Conservation (phyloP, 2,888 invertebrate species). For the Xestia sexstrigata region DNA sequence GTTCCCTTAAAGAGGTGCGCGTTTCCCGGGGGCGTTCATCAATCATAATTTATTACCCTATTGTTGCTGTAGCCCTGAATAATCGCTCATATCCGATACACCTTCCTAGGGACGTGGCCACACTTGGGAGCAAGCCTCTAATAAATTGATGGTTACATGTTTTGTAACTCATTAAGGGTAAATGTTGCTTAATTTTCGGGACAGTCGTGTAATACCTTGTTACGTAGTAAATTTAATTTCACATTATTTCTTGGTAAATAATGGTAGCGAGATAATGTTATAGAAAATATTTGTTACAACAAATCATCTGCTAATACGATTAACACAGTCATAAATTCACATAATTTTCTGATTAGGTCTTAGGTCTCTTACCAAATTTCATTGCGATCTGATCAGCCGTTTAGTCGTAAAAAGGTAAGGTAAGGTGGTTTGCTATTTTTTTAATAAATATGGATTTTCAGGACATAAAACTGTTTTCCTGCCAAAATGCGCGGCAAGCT, state of each 20-base stretch:
- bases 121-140: constrained; percentile 67
- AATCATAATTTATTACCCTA: constrained; percentile 90
- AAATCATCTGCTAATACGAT: neutral
- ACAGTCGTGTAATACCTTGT: neutral
- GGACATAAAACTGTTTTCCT: neutral
- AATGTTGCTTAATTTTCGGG: constrained; percentile 39
- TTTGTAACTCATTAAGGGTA: constrained; percentile 58
- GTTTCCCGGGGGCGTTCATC: constrained; percentile 81
- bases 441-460: no score
- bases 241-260: neutral
- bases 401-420: no score
- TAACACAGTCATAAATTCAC: neutral
- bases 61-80: constrained; percentile 87
- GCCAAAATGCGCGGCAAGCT: no score
- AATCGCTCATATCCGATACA: constrained; percentile 90
- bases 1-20: constrained; percentile 78
- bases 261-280: neutral
- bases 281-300: neutral
- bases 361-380: no score
- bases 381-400: no score
- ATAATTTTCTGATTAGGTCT: neutral
- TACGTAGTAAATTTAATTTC: neutral
- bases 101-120: constrained; percentile 78
- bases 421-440: no score
- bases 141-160: constrained; percentile 66